These are phyloP conservation scores for Trididemnum clinides DNA, from an alignment of 23 tunicate species.

Conservation along the genomic window DNA sequence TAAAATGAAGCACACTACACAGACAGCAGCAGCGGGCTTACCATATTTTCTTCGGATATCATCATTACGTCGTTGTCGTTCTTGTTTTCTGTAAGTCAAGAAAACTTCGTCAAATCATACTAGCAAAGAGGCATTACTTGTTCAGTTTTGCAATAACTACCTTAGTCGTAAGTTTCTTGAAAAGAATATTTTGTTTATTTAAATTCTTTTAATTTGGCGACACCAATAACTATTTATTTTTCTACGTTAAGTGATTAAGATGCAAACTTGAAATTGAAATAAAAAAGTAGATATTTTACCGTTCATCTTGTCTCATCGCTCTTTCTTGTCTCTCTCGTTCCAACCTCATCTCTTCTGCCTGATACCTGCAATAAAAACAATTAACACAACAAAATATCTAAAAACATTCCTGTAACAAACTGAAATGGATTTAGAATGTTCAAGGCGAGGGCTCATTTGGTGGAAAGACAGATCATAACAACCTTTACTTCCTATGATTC, in stretches of 20 bases:
- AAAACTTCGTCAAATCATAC: too few relatives aligned
- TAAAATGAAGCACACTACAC: too few relatives aligned
- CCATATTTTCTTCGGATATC: conserved; percentile 93
- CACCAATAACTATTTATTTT: neutral
- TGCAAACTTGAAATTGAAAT: neutral
- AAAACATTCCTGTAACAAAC: too few relatives aligned
- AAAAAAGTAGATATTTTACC: conserved; percentile 13
- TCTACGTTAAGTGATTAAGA: neutral
- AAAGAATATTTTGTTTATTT: neutral
- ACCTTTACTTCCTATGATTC: too few relatives aligned
- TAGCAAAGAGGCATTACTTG: too few relatives aligned
- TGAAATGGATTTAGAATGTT: too few relatives aligned
- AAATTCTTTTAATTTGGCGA: neutral
- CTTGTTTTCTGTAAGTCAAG: conserved; percentile 70
- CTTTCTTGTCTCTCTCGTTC: conserved; percentile 79
- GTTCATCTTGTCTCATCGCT: conserved; percentile 77
- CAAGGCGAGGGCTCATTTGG: too few relatives aligned
- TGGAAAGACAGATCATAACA: too few relatives aligned
- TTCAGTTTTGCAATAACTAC: too few relatives aligned
- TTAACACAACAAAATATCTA: neutral
- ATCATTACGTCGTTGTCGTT: conserved; percentile 74
- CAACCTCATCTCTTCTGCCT: conserved; percentile 61
- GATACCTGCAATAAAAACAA: conserved; percentile 35
- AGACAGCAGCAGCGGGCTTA: too few relatives aligned
- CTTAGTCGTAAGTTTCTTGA: too few relatives aligned